Base-by-base conservation (phyloP, 2,888 invertebrate species). In the Drosophila phalerata region DNA sequence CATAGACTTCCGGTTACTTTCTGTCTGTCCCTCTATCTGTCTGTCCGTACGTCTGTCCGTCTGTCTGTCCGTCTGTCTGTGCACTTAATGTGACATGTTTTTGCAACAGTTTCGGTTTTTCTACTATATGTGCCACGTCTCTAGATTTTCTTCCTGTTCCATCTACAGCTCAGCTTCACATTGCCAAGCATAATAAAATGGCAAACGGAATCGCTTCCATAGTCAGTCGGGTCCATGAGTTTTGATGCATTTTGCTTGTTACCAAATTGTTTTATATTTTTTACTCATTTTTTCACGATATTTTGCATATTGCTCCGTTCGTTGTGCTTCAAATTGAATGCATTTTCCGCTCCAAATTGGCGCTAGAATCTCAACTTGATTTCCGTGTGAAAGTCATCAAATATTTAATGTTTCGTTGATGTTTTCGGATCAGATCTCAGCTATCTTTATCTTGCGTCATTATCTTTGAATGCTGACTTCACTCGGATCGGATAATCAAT, bases 71-170 rank as follows among this genome's bases (percentile, higher is more conserved):
- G 45, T 9, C 85, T 68, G 73, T 77, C 78, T 69, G 68, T 81
- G 84, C 86, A 84, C 84, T 84, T 84, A 84, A 83, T 84, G 83
- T 83, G 84, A 86, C 86, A 84, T 86, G 84, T 86, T 84, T 84
- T 84, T 84, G 84, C 86, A 86, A 83, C 86, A 83, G 86, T 86
- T 84, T 83, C 67, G 73, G 66, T 68, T 74, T 75, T 73, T 66
- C 61, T 55, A 17, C 45, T 64, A 58, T 62, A 70, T 64, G 38
- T 61, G n/a, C 56, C 51, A n/a, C 60, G 25, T 25, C 49, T 62
- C 57, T 43, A 0, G 9, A 22, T 48, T 11, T 45, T 32, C 1
- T 19, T 64, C 13, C n/a, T 19, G 43, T 30, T 52, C n/a, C 45
- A 45, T 9, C 40, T 38, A 22, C 53, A 22, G 13, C 61, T 57